These are phyloP conservation scores for Allolobophora icterica DNA, from an alignment of 2,888 invertebrate species.

Conservation along the genomic window DNA sequence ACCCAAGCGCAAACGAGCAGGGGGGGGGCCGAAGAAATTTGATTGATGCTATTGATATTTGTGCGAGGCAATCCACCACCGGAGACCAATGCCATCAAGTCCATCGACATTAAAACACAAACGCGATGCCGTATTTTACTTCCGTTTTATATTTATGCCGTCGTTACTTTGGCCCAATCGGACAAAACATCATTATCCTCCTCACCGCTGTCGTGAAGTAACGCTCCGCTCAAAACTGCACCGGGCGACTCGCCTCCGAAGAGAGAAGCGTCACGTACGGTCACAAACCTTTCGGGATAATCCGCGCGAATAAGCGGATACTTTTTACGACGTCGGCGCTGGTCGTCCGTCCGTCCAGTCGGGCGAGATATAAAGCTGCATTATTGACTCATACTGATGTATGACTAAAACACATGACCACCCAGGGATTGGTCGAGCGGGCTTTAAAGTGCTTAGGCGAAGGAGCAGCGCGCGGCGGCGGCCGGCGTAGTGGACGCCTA, in stretches of 20 bases:
- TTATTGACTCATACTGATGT: conserved; percentile 17
- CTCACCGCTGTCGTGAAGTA: not conserved
- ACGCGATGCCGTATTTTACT: not conserved
- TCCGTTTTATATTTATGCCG: conserved; percentile 17
- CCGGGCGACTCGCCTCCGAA: not conserved
- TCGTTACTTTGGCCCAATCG: conserved; percentile 17
- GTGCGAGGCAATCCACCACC: not conserved
- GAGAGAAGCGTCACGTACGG: conserved; percentile 8
- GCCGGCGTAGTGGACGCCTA: not conserved
- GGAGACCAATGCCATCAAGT: conserved; percentile 4
- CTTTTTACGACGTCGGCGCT: not conserved
- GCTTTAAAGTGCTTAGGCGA: conserved; percentile 17
- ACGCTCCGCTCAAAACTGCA: not conserved
- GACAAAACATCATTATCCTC: conserved; percentile 9
- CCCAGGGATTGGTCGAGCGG: conserved; percentile 9
- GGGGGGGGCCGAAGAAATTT: not conserved
- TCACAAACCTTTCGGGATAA: conserved; percentile 17
- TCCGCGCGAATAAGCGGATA: conserved; percentile 10
- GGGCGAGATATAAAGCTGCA: conserved; percentile 10
- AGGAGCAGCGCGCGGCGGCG: not conserved
- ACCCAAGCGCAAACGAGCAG: not conserved
- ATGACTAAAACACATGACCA: conserved; percentile 11
- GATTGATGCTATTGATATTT: conserved; percentile 11
- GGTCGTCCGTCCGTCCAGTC: not conserved
- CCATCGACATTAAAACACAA: conserved; percentile 1